phyloP scores from a whole-genome alignment of 2,797 vertebrate species.

The Megaceryle alcyon region DNA sequence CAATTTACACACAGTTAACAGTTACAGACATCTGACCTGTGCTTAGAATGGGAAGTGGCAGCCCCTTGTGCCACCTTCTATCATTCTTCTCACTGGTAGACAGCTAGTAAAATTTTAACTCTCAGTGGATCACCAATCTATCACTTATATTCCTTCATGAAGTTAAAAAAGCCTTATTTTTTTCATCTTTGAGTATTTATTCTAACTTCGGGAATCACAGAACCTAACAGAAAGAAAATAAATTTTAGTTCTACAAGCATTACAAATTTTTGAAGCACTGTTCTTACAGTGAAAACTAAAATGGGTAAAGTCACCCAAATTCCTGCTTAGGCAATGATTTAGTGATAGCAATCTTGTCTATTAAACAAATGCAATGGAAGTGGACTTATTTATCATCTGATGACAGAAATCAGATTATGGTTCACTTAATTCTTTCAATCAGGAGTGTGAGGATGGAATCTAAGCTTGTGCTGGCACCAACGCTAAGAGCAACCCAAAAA shows the following conservation, averaged over 20 bases:
- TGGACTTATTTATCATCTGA: neutral
- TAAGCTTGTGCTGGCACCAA: neutral
- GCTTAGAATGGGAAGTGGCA: neutral
- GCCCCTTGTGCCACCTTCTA: neutral
- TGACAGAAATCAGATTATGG: neutral
- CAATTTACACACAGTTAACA: neutral
- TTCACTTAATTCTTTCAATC: neutral
- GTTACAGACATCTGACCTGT: neutral
- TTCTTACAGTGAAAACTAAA: neutral
- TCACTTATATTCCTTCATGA: neutral
- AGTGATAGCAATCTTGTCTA: neutral
- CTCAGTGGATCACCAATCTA: neutral
- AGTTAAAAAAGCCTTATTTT: neutral
- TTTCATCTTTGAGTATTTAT: neutral
- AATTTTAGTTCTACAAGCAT: neutral
- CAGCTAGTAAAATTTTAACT: neutral
- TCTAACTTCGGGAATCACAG: neutral
- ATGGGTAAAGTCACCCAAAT: neutral
- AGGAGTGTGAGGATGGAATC: neutral
- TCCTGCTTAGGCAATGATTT: neutral
- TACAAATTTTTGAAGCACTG: neutral
- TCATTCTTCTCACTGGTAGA: neutral
- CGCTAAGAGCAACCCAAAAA: neutral
- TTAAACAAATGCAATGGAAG: neutral
- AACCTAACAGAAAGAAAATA: neutral